Evolutionary conservation across 2,113 vertebrate genomes (phyloP).

Genomic region (Ornithorhynchus anatinus): DNA sequence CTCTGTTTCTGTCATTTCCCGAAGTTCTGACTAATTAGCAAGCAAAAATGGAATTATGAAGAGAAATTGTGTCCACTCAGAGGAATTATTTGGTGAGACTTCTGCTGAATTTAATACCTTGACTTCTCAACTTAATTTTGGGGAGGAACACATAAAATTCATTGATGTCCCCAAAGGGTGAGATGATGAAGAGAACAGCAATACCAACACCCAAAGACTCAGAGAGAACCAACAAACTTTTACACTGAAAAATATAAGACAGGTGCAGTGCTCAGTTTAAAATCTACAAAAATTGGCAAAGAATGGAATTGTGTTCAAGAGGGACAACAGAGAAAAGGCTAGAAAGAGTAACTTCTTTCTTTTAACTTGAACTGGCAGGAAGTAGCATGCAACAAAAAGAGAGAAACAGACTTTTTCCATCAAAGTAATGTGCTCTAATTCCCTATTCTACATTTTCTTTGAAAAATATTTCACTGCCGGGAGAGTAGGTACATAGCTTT

Average conservation of each 20-base stretch:
- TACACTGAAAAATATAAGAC: slow-evolving; percentile 27
- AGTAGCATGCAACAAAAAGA: no score
- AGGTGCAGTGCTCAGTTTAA: slow-evolving; percentile 20
- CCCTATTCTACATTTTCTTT: no score
- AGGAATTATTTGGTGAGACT: not conserved
- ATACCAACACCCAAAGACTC: slow-evolving; percentile 37
- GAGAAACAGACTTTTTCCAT: no score
- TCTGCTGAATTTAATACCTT: not conserved
- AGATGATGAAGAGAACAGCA: slow-evolving; percentile 45
- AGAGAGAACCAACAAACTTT: slow-evolving; percentile 25
- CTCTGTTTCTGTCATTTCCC: no score
- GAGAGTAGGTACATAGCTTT: no score
- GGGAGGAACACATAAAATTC: slow-evolving; percentile 51
- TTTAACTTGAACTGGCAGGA: not conserved
- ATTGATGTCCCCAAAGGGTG: slow-evolving; percentile 52
- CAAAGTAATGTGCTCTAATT: no score
- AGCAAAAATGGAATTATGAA: not conserved
- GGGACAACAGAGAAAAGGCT: slow-evolving; percentile 41
- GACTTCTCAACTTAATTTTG: slow-evolving; percentile 9
- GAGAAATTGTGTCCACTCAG: not conserved
- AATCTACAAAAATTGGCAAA: slow-evolving; percentile 29
- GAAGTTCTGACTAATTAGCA: not conserved
- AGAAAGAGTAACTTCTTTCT: slow-evolving; percentile 23
- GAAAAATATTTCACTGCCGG: no score
- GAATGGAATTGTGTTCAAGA: slow-evolving; percentile 20